These are phyloP conservation scores for Tychaedon coryphoeus DNA, from an alignment of 2,113 vertebrate species.

Conservation along the genomic window DNA sequence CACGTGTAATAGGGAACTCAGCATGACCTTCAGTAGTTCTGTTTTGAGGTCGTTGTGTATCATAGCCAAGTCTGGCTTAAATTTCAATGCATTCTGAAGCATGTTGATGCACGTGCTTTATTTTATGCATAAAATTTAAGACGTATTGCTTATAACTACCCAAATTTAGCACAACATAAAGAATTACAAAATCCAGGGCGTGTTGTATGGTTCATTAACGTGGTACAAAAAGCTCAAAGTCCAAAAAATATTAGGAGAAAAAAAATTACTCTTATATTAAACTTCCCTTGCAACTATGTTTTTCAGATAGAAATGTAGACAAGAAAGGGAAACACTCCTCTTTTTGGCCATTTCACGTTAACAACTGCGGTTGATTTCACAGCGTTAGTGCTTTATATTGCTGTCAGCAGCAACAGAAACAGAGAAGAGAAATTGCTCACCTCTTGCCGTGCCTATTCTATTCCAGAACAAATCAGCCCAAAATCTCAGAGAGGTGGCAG, in stretches of 20 bases:
- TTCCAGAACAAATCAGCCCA: neutral
- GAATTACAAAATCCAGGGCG: neutral
- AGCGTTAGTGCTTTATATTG: neutral
- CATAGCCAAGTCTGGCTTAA: neutral
- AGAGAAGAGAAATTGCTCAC: neutral
- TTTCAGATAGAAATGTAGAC: neutral
- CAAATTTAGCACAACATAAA: fast-evolving
- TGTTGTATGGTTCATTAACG: neutral
- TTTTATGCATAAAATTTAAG: neutral
- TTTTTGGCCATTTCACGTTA: neutral
- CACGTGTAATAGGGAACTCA: fast-evolving
- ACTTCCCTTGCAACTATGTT: neutral
- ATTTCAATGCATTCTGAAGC: neutral
- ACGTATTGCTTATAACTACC: fast-evolving
- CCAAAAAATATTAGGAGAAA: neutral
- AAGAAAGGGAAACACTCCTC: neutral
- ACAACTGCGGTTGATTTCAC: neutral
- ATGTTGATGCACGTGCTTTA: fast-evolving
- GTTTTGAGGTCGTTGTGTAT: fast-evolving
- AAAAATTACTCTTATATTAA: neutral
- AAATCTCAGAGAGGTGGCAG: neutral
- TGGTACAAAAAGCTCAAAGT: neutral
- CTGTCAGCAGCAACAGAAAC: neutral
- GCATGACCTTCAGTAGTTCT: neutral
- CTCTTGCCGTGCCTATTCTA: neutral